A percentile compares a stretch with the other conserved stretches of the same genome.
Evolutionary conservation across 2,888 invertebrate genomes (phyloP).

Genomic region (Therioaphis trifolii): DNA sequence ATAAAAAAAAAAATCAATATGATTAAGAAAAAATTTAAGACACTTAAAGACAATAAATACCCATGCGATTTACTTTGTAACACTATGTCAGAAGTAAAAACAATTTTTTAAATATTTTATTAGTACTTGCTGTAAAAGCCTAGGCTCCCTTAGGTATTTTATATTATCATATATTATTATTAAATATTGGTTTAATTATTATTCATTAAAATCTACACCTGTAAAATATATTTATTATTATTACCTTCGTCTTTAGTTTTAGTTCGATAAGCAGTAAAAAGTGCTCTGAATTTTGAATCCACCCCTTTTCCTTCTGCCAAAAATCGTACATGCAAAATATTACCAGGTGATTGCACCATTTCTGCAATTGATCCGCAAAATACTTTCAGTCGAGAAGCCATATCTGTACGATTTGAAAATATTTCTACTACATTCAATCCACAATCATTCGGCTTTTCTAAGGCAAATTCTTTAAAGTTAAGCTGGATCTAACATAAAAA

Average conservation of each 20-base stretch:
- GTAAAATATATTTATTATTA: conserved; percentile 68
- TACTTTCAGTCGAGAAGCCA: conserved; percentile 73
- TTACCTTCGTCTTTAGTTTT: conserved; percentile 70
- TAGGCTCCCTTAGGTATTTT: no score
- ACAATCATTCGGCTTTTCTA: conserved; percentile 82
- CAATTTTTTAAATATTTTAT: no score
- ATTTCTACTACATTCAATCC: conserved; percentile 81
- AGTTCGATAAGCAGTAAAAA: conserved; percentile 81
- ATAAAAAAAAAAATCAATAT: no score
- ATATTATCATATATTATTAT: no score
- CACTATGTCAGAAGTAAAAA: no score
- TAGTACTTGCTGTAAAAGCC: no score
- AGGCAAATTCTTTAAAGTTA: conserved; percentile 75
- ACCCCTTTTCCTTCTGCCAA: conserved; percentile 75
- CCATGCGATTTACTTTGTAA: no score
- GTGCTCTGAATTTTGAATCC: conserved; percentile 77
- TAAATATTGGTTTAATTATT: no score
- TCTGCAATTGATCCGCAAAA: conserved; percentile 91
- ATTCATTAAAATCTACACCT: no score
- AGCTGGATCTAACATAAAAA: conserved; percentile 75
- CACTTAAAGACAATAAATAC: no score
- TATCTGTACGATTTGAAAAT: conserved; percentile 75
- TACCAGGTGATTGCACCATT: conserved; percentile 76
- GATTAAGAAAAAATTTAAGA: no score
- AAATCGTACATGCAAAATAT: conserved; percentile 81